These are phyloP conservation scores for Nebria brevicollis DNA, from an alignment of 2,888 invertebrate species.

Conservation along the genomic window DNA sequence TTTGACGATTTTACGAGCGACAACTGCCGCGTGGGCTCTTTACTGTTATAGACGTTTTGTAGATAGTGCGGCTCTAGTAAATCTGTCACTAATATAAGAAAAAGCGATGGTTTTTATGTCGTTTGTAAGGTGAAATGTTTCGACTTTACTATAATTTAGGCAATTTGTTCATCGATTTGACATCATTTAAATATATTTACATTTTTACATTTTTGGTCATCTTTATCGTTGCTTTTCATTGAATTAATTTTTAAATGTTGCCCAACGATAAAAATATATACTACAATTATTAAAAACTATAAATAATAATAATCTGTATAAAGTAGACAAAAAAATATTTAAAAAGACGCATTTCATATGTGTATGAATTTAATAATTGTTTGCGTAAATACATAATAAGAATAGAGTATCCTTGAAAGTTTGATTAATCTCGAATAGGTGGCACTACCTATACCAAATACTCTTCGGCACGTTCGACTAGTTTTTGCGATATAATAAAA, in stretches of 20 bases:
- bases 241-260: too few species aligned
- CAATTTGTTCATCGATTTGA: not conserved
- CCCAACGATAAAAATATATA: too few species aligned
- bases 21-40: not conserved
- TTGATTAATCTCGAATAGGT: not conserved
- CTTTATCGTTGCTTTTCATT: not conserved
- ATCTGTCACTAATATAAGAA: conserved; percentile 5
- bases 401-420: not conserved
- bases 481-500: not conserved
- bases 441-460: not conserved
- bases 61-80: not conserved
- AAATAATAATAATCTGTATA: too few species aligned
- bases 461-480: not conserved
- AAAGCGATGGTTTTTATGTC: not conserved
- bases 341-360: too few species aligned
- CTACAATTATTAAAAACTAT: too few species aligned
- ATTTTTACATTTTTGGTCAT: not conserved
- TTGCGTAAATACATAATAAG: not conserved
- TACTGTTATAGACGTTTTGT: conserved; percentile 5
- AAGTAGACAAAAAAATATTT: too few species aligned
- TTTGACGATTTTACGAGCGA: conserved; percentile 12
- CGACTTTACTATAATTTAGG: not conserved
- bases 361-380: too few species aligned
- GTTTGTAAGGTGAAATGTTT: not conserved
- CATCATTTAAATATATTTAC: not conserved